Percentiles rank a stretch among this genome's conserved stretches.
phyloP scores from a whole-genome alignment of 2,113 vertebrate species.

The Clarias batrachus region DNA sequence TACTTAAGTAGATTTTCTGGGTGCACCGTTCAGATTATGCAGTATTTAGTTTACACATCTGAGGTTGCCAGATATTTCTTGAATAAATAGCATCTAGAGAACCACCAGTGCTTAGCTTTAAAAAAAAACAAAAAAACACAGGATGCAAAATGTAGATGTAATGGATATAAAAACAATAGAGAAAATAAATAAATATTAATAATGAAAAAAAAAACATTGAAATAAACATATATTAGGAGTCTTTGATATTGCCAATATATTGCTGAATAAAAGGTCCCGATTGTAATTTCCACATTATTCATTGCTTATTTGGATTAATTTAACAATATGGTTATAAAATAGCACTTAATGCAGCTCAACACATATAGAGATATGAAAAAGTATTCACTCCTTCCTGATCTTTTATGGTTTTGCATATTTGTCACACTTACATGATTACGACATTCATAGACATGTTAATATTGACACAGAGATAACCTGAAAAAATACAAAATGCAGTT shows the following conservation, averaged over 20 bases:
- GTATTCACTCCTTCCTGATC: too few species aligned
- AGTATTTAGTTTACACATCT: neutral
- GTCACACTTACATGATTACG: too few species aligned
- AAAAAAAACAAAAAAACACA: neutral
- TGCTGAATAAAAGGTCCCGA: neutral
- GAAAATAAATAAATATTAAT: neutral
- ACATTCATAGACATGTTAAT: too few species aligned
- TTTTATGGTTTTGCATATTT: too few species aligned
- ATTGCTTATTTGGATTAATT: neutral
- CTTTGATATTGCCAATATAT: neutral
- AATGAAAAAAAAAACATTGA: neutral
- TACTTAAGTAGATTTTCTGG: neutral
- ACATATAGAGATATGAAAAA: too few species aligned
- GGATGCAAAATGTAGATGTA: neutral
- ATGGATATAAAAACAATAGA: neutral
- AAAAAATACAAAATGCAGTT: too few species aligned
- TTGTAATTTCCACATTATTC: neutral
- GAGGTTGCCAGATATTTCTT: neutral
- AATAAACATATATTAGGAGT: neutral
- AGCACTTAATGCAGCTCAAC: neutral
- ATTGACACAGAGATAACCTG: too few species aligned
- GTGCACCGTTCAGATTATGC: neutral
- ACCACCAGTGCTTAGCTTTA: neutral
- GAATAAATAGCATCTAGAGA: neutral
- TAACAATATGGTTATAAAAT: neutral